phyloP scores from a whole-genome alignment of 1,140 invertebrate genomes.

The Tribolium castaneum region DNA sequence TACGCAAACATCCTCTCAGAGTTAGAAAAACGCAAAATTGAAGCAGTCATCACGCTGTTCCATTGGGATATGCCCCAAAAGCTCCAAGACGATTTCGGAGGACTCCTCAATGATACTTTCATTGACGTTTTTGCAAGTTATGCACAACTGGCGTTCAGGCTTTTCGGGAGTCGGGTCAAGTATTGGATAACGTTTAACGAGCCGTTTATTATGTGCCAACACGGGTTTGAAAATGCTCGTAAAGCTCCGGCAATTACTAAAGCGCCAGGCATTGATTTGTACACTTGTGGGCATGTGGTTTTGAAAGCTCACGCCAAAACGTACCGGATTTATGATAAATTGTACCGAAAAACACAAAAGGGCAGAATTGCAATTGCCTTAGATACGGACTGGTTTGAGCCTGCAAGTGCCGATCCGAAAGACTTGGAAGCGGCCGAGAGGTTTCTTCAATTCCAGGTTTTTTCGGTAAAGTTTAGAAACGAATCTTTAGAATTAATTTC shows the following conservation, averaged over 20 bases:
- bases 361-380: conserved; percentile 46
- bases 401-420: conserved; percentile 5
- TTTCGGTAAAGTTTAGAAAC: neutral
- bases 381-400: conserved; percentile 22
- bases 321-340: conserved; percentile 55
- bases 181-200: conserved; percentile 69
- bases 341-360: conserved; percentile 51
- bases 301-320: conserved; percentile 56
- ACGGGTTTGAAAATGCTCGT: conserved; percentile 47
- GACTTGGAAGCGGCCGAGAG: conserved; percentile 47
- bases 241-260: conserved; percentile 48
- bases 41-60: conserved; percentile 67
- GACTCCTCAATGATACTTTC: conserved; percentile 64
- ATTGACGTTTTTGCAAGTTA: conserved; percentile 61
- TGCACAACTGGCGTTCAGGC: conserved; percentile 54
- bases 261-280: conserved; percentile 53
- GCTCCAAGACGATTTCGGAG: conserved; percentile 67
- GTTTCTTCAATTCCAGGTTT: conserved; percentile 42
- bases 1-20: conserved; percentile 69
- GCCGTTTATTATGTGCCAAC: conserved; percentile 59
- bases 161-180: conserved; percentile 61
- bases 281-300: conserved; percentile 53
- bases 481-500: neutral
- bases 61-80: conserved; percentile 63
- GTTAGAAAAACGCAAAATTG: conserved; percentile 64